Conservation (phyloP, 2,113 vertebrate species). For the Platysteira castanea region DNA sequence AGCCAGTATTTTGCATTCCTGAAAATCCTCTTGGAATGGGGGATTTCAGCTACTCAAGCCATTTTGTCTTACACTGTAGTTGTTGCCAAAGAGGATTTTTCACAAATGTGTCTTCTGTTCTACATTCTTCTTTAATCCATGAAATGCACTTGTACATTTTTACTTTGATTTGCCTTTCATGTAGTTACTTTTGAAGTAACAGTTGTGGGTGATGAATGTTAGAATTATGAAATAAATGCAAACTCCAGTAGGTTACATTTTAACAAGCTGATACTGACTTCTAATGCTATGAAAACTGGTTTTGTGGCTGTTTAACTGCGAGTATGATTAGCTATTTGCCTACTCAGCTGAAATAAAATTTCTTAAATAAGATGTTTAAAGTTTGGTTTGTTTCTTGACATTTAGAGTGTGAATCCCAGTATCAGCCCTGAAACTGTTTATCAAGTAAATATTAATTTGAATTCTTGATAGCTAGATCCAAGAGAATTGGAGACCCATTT, state of each 20-base stretch:
- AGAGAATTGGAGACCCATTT: neutral
- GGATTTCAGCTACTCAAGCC: neutral
- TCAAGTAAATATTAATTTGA: neutral
- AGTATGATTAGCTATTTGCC: neutral
- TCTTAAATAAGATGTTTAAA: neutral
- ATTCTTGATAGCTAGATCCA: neutral
- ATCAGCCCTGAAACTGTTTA: neutral
- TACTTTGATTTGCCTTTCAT: constrained; percentile 11
- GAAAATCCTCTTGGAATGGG: neutral
- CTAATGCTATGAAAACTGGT: neutral
- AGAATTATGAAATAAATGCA: neutral
- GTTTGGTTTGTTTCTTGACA: neutral
- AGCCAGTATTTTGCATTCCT: neutral
- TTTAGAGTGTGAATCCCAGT: neutral
- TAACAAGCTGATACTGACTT: neutral
- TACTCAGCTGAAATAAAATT: neutral
- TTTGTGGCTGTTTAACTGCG: neutral
- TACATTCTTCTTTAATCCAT: neutral
- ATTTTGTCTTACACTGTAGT: neutral
- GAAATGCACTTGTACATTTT: neutral
- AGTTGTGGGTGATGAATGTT: neutral
- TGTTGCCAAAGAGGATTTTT: neutral
- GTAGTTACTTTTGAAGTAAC: neutral
- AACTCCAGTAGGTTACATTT: neutral
- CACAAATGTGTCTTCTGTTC: neutral